Percentiles rank a stretch among this genome's conserved stretches.
These are phyloP conservation scores for Heliconius cydno DNA, from an alignment of 2,888 invertebrate species.

Conservation along the genomic window DNA sequence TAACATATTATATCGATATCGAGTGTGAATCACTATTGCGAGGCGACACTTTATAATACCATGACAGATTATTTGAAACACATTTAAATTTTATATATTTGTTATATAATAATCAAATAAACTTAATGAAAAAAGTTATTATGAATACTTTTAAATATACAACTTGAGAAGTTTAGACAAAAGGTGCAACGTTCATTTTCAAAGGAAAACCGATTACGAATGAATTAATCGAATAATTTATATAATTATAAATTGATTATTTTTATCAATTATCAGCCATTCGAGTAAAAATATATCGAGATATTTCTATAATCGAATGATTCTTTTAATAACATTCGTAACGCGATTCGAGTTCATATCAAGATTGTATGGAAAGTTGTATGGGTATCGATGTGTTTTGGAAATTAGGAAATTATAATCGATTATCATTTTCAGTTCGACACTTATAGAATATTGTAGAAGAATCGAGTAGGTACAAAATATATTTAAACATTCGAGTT, in stretches of 20 bases:
- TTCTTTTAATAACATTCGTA: constrained; percentile 19
- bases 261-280: neutral
- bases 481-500: constrained; percentile 3
- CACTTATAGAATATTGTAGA: constrained; percentile 2
- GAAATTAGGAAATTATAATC: neutral
- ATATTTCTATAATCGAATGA: constrained; percentile 7
- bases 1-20: constrained; percentile 1
- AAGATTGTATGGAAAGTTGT: constrained; percentile 16
- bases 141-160: neutral
- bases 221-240: constrained; percentile 20
- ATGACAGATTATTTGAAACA: constrained; percentile 38
- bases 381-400: neutral
- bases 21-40: constrained; percentile 7
- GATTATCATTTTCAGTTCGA: neutral
- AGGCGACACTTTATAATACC: constrained; percentile 26
- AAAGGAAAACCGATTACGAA: constrained; percentile 7
- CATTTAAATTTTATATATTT: constrained; percentile 29
- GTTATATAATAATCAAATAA: constrained; percentile 29
- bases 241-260: neutral
- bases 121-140: neutral
- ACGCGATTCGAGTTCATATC: constrained; percentile 16
- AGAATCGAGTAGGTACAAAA: constrained; percentile 12
- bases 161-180: neutral
- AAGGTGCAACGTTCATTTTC: constrained; percentile 3
- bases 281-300: constrained; percentile 4